phyloP scores from a whole-genome alignment of 2,113 vertebrate genomes.

The Tyto alba region DNA sequence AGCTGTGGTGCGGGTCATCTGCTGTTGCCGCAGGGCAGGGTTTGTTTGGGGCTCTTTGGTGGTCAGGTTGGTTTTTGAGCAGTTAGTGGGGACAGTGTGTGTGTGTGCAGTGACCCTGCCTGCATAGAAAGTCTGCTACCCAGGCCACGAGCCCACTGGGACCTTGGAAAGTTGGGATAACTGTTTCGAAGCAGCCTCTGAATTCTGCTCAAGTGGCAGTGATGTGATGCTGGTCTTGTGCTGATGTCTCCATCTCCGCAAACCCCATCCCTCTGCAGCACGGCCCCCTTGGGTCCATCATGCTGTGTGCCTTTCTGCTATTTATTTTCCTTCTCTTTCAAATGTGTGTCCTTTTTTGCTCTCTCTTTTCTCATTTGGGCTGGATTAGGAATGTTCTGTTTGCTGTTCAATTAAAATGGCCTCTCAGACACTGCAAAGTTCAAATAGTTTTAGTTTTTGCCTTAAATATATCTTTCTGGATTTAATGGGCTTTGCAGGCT shows the following conservation, averaged over 20 bases:
- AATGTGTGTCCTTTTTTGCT: not conserved
- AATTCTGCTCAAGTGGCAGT: not conserved
- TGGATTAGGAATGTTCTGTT: slow-evolving; percentile 54
- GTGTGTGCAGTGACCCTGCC: not conserved
- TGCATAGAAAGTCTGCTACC: not conserved
- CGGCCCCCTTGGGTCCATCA: accelerated
- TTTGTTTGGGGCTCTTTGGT: not conserved
- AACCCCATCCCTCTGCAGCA: not conserved
- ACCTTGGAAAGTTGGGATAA: not conserved
- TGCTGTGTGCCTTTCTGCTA: not conserved
- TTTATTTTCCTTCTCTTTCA: not conserved
- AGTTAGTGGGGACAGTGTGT: too few species aligned
- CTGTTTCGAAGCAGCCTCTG: not conserved
- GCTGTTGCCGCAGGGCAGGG: not conserved
- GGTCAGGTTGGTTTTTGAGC: not conserved
- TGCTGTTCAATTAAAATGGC: not conserved
- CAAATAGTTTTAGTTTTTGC: not conserved
- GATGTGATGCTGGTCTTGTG: not conserved
- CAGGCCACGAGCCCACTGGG: accelerated
- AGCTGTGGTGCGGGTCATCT: not conserved
- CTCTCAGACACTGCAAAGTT: not conserved
- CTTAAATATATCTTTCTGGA: slow-evolving; percentile 1
- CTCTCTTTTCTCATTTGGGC: not conserved
- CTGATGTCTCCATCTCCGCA: not conserved
- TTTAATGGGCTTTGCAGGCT: slow-evolving; percentile 30